Conservation (phyloP, 2,888 invertebrate genomes). For the Dastarcus helophoroides region DNA sequence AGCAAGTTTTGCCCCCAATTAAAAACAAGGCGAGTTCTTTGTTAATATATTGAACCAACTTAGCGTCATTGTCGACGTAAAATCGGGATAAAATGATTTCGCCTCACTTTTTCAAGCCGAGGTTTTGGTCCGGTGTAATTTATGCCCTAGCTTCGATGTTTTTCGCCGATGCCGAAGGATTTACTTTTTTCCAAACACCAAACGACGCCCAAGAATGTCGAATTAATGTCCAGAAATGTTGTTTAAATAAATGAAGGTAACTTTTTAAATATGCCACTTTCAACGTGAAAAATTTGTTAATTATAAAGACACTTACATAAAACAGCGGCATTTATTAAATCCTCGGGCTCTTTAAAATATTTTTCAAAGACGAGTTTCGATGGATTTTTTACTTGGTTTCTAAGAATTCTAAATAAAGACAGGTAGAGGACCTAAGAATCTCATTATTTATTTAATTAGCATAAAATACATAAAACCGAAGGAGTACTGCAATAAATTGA, state of each 20-base stretch:
- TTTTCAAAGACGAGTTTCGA: constrained; percentile 12
- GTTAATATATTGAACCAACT: too few species aligned
- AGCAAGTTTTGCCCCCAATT: too few species aligned
- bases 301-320: constrained; percentile 25
- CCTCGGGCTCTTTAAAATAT: constrained; percentile 13
- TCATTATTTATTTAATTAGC: constrained; percentile 29
- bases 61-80: too few species aligned
- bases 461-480: constrained; percentile 28
- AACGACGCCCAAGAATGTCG: constrained; percentile 12
- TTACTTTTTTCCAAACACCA: constrained; percentile 11
- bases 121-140: too few species aligned
- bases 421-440: constrained; percentile 22
- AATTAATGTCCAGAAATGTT: constrained; percentile 10
- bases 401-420: constrained; percentile 24
- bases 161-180: constrained; percentile 11
- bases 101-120: too few species aligned
- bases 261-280: constrained; percentile 20
- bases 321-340: constrained; percentile 19
- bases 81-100: too few species aligned
- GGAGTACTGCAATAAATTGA: constrained; percentile 27
- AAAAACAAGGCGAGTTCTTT: too few species aligned
- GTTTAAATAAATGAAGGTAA: constrained; percentile 17
- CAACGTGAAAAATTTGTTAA: constrained; percentile 28
- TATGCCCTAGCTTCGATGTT: constrained; percentile 6
- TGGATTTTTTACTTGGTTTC: constrained; percentile 20